Conservation (phyloP, 2,113 vertebrate species). For the Takifugu bimaculatus region DNA sequence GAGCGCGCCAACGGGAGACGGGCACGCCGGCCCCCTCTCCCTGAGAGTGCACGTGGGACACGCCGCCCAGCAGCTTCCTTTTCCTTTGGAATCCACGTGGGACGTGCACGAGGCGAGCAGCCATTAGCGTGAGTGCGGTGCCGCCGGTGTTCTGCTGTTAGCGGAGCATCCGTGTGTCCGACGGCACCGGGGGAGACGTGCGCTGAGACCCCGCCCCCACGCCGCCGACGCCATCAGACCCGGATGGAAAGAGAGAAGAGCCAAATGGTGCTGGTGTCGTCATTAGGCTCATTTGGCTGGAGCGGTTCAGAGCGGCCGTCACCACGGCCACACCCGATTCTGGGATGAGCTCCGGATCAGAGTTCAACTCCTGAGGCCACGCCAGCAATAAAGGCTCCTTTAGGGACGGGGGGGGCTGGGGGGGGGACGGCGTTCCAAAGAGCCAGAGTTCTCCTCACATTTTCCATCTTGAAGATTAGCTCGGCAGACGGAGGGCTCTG, state of each 20-base stretch:
- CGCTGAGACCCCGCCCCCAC: conserved; percentile 31
- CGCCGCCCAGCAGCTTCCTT: conserved; percentile 5
- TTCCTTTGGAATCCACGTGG: conserved; percentile 27
- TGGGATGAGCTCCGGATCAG: conserved; percentile 38
- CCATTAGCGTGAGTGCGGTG: not conserved
- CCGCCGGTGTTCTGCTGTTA: not conserved
- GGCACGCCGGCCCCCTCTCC: conserved; percentile 34
- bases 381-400: conserved; percentile 13
- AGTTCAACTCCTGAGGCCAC: conserved; percentile 37
- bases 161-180: conserved; percentile 22
- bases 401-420: conserved; percentile 10
- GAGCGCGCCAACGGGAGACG: conserved; percentile 52
- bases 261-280: conserved; percentile 39
- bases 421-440: not conserved
- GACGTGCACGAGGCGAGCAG: conserved; percentile 14
- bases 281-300: conserved; percentile 32
- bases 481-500: conserved; percentile 22
- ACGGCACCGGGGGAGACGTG: no score
- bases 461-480: conserved; percentile 50
- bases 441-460: conserved; percentile 26
- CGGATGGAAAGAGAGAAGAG: conserved; percentile 37
- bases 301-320: no score
- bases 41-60: no score
- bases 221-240: conserved; percentile 37
- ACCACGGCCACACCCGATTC: conserved; percentile 35